Evolutionary conservation across 1,140 invertebrate species (phyloP).

Genomic region (Eueides isabella): DNA sequence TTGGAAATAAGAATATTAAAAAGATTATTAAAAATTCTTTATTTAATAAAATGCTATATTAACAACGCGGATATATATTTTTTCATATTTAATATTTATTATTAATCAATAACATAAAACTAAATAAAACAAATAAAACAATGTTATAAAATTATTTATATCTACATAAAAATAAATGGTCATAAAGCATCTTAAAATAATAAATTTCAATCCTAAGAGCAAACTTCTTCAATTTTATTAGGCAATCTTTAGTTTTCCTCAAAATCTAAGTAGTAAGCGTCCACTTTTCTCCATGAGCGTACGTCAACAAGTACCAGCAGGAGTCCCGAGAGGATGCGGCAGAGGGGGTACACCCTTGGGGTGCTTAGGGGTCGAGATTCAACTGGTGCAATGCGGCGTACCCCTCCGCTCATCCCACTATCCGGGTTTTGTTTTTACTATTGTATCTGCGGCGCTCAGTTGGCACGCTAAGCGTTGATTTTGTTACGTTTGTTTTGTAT

Average conservation of each 20-base stretch:
- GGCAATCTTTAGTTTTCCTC: conserved; percentile 26
- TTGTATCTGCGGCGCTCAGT: conserved; percentile 62
- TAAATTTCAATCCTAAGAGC: neutral
- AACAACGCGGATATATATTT: neutral
- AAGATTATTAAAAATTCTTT: no score
- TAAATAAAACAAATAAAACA: neutral
- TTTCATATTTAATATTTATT: neutral
- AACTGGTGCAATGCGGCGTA: conserved; percentile 79
- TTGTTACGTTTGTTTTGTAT: conserved; percentile 67
- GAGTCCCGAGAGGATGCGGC: conserved; percentile 40
- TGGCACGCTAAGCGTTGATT: conserved; percentile 68
- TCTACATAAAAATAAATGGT: neutral
- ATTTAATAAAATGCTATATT: no score
- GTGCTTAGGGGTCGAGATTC: conserved; percentile 68
- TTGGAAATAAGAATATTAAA: no score
- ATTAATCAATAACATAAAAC: neutral
- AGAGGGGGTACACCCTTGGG: conserved; percentile 38
- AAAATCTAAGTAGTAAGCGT: conserved; percentile 57
- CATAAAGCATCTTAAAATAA: neutral
- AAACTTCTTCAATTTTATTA: neutral
- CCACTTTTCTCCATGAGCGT: conserved; percentile 52
- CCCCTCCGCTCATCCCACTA: conserved; percentile 63
- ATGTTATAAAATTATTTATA: neutral
- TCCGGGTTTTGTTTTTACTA: conserved; percentile 69
- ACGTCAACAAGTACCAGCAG: conserved; percentile 59